phyloP scores from a whole-genome alignment of 2,888 invertebrate species.

The Pemphredon lugubris region DNA sequence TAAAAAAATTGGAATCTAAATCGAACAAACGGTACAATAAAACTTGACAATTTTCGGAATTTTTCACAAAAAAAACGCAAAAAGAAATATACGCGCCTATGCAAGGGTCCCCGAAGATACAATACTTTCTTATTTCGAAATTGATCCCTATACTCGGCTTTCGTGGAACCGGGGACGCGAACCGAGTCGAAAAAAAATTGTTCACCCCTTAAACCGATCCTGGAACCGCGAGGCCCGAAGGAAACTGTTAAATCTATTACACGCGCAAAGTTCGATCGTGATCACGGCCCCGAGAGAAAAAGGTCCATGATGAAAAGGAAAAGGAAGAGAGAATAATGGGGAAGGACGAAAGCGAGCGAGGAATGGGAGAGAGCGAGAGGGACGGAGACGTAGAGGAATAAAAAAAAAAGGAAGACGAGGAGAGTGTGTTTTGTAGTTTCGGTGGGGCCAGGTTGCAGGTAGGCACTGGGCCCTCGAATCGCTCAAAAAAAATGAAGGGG shows the following conservation, averaged over 20 bases:
- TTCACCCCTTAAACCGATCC: conserved; percentile 49
- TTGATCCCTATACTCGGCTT: not conserved
- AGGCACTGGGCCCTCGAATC: conserved; percentile 62
- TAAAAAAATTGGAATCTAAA: too few species aligned
- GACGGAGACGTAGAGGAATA: conserved; percentile 4
- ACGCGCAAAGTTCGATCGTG: conserved; percentile 59
- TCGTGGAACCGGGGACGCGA: conserved; percentile 16
- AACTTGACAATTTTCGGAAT: too few species aligned
- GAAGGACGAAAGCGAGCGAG: conserved; percentile 20
- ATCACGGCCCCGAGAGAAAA: conserved; percentile 54
- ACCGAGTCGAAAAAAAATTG: conserved; percentile 23
- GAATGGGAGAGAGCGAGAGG: not conserved
- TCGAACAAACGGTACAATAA: too few species aligned
- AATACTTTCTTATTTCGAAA: conserved; percentile 6
- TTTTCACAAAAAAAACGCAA: conserved; percentile 8
- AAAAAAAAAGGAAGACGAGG: conserved; percentile 10
- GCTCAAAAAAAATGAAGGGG: conserved; percentile 64
- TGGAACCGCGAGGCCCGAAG: conserved; percentile 34
- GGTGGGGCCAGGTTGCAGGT: conserved; percentile 69
- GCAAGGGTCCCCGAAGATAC: too few species aligned
- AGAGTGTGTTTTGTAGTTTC: conserved; percentile 56
- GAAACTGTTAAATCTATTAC: conserved; percentile 76
- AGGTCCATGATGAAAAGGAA: conserved; percentile 31
- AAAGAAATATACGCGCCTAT: too few species aligned
- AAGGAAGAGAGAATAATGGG: conserved; percentile 11